These are phyloP conservation scores for Amblyteles armatorius DNA, from an alignment of 2,888 invertebrate genomes.

Conservation along the genomic window DNA sequence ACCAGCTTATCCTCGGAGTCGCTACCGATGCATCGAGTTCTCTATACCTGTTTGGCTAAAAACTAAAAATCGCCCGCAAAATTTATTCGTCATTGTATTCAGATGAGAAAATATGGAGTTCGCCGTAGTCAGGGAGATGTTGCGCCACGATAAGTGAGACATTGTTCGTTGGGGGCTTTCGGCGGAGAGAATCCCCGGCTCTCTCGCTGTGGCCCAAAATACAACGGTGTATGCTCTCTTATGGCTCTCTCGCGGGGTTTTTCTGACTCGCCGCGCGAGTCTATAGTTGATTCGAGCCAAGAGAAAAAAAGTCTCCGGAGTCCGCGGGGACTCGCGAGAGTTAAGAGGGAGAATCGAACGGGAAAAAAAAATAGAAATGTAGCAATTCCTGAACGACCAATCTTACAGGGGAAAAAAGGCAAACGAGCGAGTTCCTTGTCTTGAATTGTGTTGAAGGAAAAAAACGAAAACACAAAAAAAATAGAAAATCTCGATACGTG, in stretches of 20 bases:
- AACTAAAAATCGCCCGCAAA: constrained; percentile 32
- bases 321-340: background rate
- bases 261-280: background rate
- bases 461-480: constrained; percentile 21
- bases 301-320: background rate
- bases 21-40: constrained; percentile 8
- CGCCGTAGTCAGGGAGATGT: constrained; percentile 34
- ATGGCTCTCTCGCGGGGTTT: background rate
- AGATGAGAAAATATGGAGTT: constrained; percentile 61
- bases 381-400: constrained; percentile 13
- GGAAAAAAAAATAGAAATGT: constrained; percentile 6
- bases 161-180: constrained; percentile 41
- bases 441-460: constrained; percentile 21
- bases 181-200: background rate
- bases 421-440: constrained; percentile 46
- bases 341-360: background rate
- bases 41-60: background rate
- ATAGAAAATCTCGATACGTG: constrained; percentile 52
- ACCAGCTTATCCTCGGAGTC: background rate
- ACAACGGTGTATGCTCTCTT: background rate
- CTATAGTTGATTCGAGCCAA: background rate
- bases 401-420: constrained; percentile 33
- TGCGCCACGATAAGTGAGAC: constrained; percentile 63
- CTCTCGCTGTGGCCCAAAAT: background rate
- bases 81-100: constrained; percentile 72